phyloP scores from a whole-genome alignment of 2,113 vertebrate genomes.

The Hypomesus transpacificus region DNA sequence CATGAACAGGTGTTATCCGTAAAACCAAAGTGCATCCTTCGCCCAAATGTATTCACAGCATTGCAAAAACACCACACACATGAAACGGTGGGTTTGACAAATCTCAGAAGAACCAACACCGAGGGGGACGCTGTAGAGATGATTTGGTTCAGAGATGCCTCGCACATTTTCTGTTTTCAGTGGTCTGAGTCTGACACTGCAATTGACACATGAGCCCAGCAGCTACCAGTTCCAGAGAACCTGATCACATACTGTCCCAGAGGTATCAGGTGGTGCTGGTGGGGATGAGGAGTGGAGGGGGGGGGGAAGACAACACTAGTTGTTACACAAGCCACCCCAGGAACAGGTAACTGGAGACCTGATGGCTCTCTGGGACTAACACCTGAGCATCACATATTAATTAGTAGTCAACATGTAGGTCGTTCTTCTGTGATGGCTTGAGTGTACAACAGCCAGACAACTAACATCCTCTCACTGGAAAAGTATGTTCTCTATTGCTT shows the following conservation, averaged over 20 bases:
- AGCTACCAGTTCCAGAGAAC: conserved; percentile 14
- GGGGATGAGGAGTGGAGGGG: not conserved
- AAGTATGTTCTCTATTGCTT: too few species aligned
- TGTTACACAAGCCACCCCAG: conserved; percentile 5
- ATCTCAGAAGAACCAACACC: too few species aligned
- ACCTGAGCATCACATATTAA: not conserved
- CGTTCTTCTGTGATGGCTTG: too few species aligned
- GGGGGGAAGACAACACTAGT: not conserved
- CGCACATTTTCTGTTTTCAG: not conserved
- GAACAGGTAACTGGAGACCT: conserved; percentile 30
- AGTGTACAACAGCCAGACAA: too few species aligned
- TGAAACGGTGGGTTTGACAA: too few species aligned
- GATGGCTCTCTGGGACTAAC: conserved; percentile 19
- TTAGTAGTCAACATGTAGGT: too few species aligned
- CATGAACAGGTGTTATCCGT: too few species aligned
- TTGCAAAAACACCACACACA: too few species aligned
- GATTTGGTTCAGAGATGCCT: not conserved
- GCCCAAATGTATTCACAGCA: too few species aligned
- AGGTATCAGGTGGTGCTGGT: conserved; percentile 4
- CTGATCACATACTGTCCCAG: conserved; percentile 9
- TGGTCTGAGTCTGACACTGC: not conserved
- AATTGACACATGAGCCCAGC: conserved; percentile 19
- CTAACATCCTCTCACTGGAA: too few species aligned
- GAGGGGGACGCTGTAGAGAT: too few species aligned
- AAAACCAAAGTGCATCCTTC: too few species aligned